Percentiles rank a stretch among this genome's conserved stretches.
Conservation (phyloP, 2,113 vertebrate genomes). For the Trogon melanurus region DNA sequence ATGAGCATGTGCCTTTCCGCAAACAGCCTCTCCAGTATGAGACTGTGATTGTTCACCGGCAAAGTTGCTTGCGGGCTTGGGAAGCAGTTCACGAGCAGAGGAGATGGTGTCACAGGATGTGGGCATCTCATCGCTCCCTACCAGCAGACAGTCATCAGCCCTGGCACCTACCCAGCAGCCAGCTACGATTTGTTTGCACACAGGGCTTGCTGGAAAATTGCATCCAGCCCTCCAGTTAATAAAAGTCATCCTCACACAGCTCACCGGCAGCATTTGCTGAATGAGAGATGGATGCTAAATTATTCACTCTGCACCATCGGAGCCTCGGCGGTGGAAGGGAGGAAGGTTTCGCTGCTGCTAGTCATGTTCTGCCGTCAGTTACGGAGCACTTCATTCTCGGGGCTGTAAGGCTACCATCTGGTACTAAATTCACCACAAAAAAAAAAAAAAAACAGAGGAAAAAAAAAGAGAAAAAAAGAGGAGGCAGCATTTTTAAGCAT, state of each 20-base stretch:
- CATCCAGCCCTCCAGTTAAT: constrained; percentile 42
- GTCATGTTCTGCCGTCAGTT: not conserved
- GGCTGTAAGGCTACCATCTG: constrained; percentile 47
- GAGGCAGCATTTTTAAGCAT: not conserved
- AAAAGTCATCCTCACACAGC: constrained; percentile 13
- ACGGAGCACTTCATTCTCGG: constrained; percentile 9
- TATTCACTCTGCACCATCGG: constrained; percentile 18
- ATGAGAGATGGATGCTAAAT: constrained; percentile 47
- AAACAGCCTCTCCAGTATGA: not conserved
- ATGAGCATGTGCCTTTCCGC: not conserved
- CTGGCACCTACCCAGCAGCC: constrained; percentile 34
- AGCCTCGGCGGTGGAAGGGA: not conserved
- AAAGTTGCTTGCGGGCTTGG: constrained; percentile 3
- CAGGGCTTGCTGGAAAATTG: constrained; percentile 49
- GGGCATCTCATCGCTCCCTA: not conserved
- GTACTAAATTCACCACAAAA: not conserved
- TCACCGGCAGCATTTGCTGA: constrained; percentile 33
- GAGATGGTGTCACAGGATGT: constrained; percentile 41
- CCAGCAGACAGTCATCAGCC: not conserved
- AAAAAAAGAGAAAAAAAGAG: not conserved
- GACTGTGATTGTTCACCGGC: not conserved
- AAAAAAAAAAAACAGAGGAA: not conserved
- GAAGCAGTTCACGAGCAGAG: not conserved
- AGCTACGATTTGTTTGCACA: constrained; percentile 31
- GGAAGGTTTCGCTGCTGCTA: not conserved